A percentile compares a stretch with the other conserved stretches of the same genome.
Conservation (phyloP, 1,140 invertebrate species). For the Drosophila ambigua region DNA sequence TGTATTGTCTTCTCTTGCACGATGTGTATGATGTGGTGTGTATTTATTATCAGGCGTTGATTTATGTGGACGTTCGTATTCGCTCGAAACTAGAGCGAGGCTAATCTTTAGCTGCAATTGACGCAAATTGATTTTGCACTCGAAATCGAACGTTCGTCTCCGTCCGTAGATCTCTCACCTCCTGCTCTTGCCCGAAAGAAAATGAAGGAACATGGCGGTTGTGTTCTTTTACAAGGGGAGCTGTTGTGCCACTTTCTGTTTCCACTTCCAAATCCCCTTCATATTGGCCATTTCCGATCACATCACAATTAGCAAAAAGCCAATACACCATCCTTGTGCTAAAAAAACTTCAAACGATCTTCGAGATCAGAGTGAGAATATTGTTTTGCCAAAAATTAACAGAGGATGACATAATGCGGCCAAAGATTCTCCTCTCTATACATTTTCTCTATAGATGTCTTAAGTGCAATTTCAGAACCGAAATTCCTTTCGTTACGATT, state of each 20-base stretch:
- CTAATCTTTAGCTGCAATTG: slow-evolving; percentile 77
- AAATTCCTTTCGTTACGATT: slow-evolving; percentile 34
- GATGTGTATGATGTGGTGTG: slow-evolving; percentile 1
- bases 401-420: slow-evolving; percentile 33
- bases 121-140: slow-evolving; percentile 72
- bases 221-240: slow-evolving; percentile 11
- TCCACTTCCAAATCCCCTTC: too few relatives aligned
- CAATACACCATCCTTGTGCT: slow-evolving; percentile 20
- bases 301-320: not conserved
- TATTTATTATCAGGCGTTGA: slow-evolving; percentile 66
- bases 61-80: slow-evolving; percentile 52
- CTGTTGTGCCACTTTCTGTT: too few relatives aligned
- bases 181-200: slow-evolving; percentile 39
- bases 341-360: not conserved
- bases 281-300: slow-evolving; percentile 1
- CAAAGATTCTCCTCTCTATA: slow-evolving; percentile 11
- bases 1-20: slow-evolving; percentile 19
- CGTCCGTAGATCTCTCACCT: slow-evolving; percentile 20
- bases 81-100: slow-evolving; percentile 70
- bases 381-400: slow-evolving; percentile 4
- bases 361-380: too few relatives aligned
- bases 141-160: slow-evolving; percentile 44
- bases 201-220: slow-evolving; percentile 28
- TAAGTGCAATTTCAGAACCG: too few relatives aligned
- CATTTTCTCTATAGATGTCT: too few relatives aligned